Evolutionary conservation across 2,797 vertebrate species (phyloP).

Genomic region (Leptatherina wallacei): DNA sequence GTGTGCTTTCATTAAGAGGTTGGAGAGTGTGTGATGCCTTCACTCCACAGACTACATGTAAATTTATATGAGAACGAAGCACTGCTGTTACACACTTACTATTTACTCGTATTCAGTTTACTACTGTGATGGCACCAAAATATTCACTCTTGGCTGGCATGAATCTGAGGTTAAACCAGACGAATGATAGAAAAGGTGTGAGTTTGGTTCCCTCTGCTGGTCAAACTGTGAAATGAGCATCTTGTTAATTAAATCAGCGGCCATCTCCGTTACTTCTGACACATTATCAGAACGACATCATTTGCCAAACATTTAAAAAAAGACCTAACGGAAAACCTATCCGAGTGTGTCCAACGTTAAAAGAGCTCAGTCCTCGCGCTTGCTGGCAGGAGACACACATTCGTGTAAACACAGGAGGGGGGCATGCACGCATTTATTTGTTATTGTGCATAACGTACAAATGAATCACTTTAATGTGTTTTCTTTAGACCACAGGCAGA

Average conservation of each 20-base stretch:
- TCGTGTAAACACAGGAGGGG: slow-evolving; percentile 19
- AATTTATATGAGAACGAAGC: too few species aligned
- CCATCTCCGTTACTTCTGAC: too few species aligned
- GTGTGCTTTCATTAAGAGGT: slow-evolving; percentile 27
- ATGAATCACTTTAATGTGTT: slow-evolving; percentile 58
- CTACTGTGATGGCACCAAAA: too few species aligned
- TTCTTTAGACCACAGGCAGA: slow-evolving; percentile 53
- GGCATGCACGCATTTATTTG: slow-evolving; percentile 24
- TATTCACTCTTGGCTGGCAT: too few species aligned
- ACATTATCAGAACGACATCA: neutral
- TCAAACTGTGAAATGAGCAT: neutral
- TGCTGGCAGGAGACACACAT: slow-evolving; percentile 8
- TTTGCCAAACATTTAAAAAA: slow-evolving; percentile 10
- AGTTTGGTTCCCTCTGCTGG: slow-evolving; percentile 70
- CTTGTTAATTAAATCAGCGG: too few species aligned
- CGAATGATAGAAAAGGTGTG: neutral
- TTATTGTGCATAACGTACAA: slow-evolving; percentile 36
- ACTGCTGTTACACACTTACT: too few species aligned
- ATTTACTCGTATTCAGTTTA: too few species aligned
- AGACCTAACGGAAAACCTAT: neutral
- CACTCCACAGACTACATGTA: neutral
- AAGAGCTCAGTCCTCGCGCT: neutral
- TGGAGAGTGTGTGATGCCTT: neutral
- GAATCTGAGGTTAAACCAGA: neutral
- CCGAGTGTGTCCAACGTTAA: neutral